Base-by-base conservation (phyloP, 2,113 vertebrate genomes). In the Oryzias javanicus region DNA sequence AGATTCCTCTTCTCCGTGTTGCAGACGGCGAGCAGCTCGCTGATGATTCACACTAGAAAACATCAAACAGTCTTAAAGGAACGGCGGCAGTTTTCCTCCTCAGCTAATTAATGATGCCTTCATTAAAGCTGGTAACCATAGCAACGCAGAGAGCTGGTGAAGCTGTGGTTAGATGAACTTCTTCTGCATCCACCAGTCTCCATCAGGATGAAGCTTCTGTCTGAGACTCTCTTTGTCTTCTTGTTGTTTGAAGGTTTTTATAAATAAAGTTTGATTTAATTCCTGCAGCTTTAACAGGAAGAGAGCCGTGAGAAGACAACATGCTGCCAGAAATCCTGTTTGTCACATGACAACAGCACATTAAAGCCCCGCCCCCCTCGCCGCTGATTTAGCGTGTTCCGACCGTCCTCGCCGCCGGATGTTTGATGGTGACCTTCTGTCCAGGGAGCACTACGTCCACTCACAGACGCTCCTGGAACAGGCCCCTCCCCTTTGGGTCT, bases 41-140 rank as follows among this genome's bases (percentile, higher is more conserved):
- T 81, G 75, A 83, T 72, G 61, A 56, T 54, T n/a, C 59, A 58
- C 54, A 64, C 71, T 74, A 40, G 57, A 67, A 72, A 35, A 10
- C 35, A 35, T n/a, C 8, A 35, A 35, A 35, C 35, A 35, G 35
- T 35, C 35, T 35, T 35, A 2, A 10, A 35, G n/a, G 60, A 67
- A 64, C 71, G 65, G 78, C 70, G 60, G 41, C 42, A 46, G 49
- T 75, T 47, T 35, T 42, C 25, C 48, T 56, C 67, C 49, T 56
- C 47, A 47, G 45, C 63, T 49, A 45, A 55, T 72, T 60, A 74
- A 79, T 60, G 60, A 67, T 59, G 56, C 16, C n/a, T 63, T 35
- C 17, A 60, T 72, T 73, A 79, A 46, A 27, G 44, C 41, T 53
- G 0, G 56, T 79, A 60, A 61, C 76, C 76, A 77, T 59, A 18